These are phyloP conservation scores for Melanerpes formicivorus DNA, from an alignment of 2,113 vertebrate species.

Conservation along the genomic window DNA sequence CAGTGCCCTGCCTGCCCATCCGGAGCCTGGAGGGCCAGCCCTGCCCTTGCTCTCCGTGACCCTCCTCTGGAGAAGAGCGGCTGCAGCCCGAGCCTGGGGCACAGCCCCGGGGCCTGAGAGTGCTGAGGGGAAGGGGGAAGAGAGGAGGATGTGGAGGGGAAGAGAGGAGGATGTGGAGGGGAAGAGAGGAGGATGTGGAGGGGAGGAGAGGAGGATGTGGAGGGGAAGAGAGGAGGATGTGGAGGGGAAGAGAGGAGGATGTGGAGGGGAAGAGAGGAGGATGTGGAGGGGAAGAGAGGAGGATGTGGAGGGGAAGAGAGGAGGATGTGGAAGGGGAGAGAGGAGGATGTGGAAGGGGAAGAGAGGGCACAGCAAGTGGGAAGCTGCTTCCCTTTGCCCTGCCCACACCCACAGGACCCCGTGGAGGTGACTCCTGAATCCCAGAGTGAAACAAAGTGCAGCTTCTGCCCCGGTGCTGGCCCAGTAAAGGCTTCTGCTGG, in stretches of 20 bases:
- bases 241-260: too few relatives aligned
- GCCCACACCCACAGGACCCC: neutral
- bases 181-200: too few relatives aligned
- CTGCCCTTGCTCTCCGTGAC: neutral
- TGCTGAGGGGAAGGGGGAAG: neutral
- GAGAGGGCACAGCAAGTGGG: neutral
- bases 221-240: too few relatives aligned
- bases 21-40: neutral
- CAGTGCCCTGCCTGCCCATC: neutral
- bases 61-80: neutral
- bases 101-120: neutral
- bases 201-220: too few relatives aligned
- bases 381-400: neutral
- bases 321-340: too few relatives aligned
- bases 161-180: too few relatives aligned
- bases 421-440: neutral
- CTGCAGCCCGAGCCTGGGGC: neutral
- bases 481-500: neutral
- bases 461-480: neutral
- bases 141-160: neutral
- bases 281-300: too few relatives aligned
- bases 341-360: neutral
- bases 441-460: neutral
- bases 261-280: neutral
- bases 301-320: too few relatives aligned